A percentile compares a stretch with the other conserved stretches of the same genome.
These are phyloP conservation scores for Pachymerium ferrugineum DNA, from an alignment of 2,888 invertebrate genomes.

Conservation along the genomic window DNA sequence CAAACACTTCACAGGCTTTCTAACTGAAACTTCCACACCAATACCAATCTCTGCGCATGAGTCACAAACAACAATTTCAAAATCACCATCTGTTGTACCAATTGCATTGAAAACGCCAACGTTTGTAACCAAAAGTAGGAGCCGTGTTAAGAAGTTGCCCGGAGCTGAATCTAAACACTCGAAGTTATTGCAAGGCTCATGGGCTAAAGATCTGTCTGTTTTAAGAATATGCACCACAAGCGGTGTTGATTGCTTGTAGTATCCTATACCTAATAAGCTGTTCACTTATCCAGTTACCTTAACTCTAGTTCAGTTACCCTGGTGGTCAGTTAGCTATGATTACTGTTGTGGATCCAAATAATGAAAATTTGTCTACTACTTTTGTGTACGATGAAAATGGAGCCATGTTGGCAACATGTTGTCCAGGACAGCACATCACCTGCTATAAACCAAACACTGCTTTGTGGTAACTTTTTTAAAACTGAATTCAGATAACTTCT, in stretches of 20 bases:
- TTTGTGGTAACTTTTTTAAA: not conserved
- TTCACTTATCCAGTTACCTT: not conserved
- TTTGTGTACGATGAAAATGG: conserved; percentile 9
- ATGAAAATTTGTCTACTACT: not conserved
- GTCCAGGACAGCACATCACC: not conserved
- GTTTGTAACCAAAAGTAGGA: not conserved
- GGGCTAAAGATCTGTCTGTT: not conserved
- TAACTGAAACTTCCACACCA: too few species aligned
- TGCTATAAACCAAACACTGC: not conserved
- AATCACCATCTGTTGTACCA: too few species aligned
- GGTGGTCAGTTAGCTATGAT: not conserved
- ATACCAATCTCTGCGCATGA: too few species aligned
- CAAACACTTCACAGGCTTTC: too few species aligned
- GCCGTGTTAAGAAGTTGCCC: not conserved
- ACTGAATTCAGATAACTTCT: not conserved
- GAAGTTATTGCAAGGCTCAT: not conserved
- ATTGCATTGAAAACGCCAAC: not conserved
- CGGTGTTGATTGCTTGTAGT: not conserved
- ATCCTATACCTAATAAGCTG: not conserved
- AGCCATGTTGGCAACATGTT: not conserved
- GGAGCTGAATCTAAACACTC: not conserved
- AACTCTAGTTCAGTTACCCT: not conserved
- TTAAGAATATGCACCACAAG: not conserved
- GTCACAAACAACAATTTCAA: too few species aligned
- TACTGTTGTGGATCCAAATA: not conserved